phyloP scores from a whole-genome alignment of 35 echinoderm and acorn worm species.

The Lytechinus pictus region DNA sequence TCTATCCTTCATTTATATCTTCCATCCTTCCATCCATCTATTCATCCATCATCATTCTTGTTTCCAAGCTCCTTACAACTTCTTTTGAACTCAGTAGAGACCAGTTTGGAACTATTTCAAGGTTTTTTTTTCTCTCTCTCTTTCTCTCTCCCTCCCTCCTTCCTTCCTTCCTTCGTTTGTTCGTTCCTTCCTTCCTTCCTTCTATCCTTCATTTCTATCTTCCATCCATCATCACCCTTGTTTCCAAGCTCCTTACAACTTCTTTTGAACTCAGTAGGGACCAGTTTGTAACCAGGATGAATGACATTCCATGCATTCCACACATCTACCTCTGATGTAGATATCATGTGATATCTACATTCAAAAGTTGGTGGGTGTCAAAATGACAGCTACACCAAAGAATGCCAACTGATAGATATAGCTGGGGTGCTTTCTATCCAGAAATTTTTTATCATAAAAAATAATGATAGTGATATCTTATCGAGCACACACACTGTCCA shows the following conservation, averaged over 20 bases:
- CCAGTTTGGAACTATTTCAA: background rate
- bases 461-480: no score
- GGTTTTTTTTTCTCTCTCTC: no score
- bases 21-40: background rate
- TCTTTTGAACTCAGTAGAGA: background rate
- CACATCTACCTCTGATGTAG: slow-evolving; percentile 10
- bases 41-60: background rate
- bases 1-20: no score
- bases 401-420: background rate
- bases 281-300: background rate
- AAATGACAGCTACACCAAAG: background rate
- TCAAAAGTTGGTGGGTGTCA: background rate
- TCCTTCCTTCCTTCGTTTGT: no score
- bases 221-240: background rate
- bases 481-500: no score
- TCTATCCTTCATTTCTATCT: background rate
- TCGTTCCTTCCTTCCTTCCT: no score
- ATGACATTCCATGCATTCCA: background rate
- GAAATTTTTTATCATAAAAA: no score
- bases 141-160: no score
- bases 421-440: background rate
- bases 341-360: background rate
- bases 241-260: background rate
- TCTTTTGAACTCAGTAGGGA: background rate
- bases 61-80: background rate